Evolutionary conservation across 2,113 vertebrate species (phyloP).

Genomic region (Sylvilagus bachmani): DNA sequence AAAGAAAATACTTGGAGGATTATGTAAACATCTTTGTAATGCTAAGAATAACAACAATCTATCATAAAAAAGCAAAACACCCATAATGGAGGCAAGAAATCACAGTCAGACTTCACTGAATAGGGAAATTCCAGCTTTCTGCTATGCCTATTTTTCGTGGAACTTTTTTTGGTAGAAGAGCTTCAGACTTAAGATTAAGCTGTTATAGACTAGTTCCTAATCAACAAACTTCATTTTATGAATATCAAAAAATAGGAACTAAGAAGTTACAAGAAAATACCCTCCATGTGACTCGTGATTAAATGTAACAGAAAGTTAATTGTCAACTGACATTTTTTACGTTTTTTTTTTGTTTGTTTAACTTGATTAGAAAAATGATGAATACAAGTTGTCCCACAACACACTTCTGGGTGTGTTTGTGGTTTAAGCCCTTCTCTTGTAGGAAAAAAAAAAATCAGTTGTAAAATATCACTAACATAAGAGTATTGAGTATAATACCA

Average conservation of each 20-base stretch:
- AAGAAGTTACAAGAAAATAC: background rate
- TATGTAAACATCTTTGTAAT: background rate
- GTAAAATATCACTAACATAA: background rate
- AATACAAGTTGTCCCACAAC: fast-evolving
- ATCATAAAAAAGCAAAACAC: background rate
- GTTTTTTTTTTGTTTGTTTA: too few relatives aligned
- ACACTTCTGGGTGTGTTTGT: background rate
- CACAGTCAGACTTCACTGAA: background rate
- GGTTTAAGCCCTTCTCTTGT: background rate
- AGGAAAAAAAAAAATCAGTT: background rate
- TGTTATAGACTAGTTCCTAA: background rate
- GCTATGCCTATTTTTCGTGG: background rate
- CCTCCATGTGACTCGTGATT: background rate
- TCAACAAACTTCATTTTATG: background rate
- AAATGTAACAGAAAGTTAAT: background rate
- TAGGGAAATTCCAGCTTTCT: background rate
- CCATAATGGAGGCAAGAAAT: background rate
- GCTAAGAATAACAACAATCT: background rate
- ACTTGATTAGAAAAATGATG: background rate
- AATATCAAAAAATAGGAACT: background rate
- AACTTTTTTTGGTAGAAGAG: background rate
- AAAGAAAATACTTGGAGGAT: background rate
- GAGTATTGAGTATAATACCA: background rate
- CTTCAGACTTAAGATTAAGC: background rate
- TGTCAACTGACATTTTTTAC: background rate